Conservation (phyloP, 2,797 vertebrate genomes). For the Urocyon cinereoargenteus region DNA sequence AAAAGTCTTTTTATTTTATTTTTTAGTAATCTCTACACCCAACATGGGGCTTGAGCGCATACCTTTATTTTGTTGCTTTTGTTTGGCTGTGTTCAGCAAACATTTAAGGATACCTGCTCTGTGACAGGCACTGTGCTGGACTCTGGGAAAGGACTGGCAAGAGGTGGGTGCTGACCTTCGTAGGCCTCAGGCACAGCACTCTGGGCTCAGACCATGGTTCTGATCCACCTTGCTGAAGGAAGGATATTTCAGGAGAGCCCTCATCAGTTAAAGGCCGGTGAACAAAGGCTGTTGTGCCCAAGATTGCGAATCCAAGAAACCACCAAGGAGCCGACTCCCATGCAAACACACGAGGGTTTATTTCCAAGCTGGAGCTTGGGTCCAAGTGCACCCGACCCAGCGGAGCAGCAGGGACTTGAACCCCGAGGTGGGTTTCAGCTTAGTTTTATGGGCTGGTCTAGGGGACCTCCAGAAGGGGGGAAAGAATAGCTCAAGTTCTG, state of each 20-base stretch:
- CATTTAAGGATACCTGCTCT: not conserved
- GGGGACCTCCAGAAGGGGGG: too few species aligned
- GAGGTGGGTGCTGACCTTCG: not conserved
- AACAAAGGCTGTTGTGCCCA: not conserved
- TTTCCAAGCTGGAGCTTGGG: too few species aligned
- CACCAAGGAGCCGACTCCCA: too few species aligned
- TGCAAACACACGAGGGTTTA: too few species aligned
- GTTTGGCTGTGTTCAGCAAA: not conserved
- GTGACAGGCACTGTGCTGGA: not conserved
- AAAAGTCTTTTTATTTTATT: not conserved
- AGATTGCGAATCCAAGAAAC: too few species aligned
- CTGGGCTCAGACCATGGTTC: not conserved
- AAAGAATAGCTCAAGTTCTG: too few species aligned
- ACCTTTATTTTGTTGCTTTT: not conserved
- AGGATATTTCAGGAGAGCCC: not conserved
- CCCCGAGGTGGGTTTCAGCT: too few species aligned
- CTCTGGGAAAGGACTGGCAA: not conserved
- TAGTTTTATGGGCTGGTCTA: too few species aligned
- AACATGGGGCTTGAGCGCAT: not conserved
- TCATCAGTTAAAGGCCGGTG: not conserved
- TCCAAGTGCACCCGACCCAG: too few species aligned
- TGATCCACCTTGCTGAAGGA: not conserved
- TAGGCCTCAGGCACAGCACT: not conserved
- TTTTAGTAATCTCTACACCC: not conserved
- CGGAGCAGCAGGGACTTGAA: too few species aligned